Conservation (phyloP, 2,888 invertebrate species). For the Drosophila colorata region DNA sequence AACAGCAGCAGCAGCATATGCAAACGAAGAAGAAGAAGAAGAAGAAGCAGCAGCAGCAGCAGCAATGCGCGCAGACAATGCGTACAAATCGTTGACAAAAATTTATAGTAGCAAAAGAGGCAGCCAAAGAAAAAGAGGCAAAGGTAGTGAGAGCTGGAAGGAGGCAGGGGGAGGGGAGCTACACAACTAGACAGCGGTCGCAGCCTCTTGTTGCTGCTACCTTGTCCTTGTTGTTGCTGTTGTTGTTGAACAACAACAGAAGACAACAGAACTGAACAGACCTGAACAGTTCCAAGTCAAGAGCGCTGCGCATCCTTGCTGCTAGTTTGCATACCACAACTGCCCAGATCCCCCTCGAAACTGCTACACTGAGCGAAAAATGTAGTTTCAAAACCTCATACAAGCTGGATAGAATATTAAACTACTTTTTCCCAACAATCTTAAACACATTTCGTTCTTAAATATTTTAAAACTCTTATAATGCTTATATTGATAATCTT, state of each 20-base stretch:
- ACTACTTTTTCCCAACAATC: no score
- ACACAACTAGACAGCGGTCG: slow-evolving; percentile 43
- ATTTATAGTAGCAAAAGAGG: slow-evolving; percentile 74
- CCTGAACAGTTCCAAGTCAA: slow-evolving; percentile 26
- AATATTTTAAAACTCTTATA: no score
- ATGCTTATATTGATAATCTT: no score
- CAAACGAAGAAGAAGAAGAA: slow-evolving; percentile 12
- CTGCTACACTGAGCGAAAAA: slow-evolving; percentile 9
- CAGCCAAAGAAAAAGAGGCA: slow-evolving; percentile 19
- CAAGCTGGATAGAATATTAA: no score
- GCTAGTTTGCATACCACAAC: slow-evolving; percentile 79
- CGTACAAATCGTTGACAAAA: slow-evolving; percentile 82
- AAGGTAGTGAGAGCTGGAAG: not conserved
- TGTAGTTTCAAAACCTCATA: no score
- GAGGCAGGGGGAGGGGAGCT: not conserved
- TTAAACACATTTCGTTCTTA: no score
- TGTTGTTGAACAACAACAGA: slow-evolving; percentile 26
- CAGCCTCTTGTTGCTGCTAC: slow-evolving; percentile 12
- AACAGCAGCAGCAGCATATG: slow-evolving; percentile 6
- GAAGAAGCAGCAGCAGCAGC: slow-evolving; percentile 15
- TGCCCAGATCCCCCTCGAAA: slow-evolving; percentile 20
- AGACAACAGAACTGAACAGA: slow-evolving; percentile 25
- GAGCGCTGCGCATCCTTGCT: slow-evolving; percentile 67
- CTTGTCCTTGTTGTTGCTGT: slow-evolving; percentile 26
- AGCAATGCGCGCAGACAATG: slow-evolving; percentile 63